Evolutionary conservation across 2,888 invertebrate genomes (phyloP).

Genomic region (Agrochola lota): DNA sequence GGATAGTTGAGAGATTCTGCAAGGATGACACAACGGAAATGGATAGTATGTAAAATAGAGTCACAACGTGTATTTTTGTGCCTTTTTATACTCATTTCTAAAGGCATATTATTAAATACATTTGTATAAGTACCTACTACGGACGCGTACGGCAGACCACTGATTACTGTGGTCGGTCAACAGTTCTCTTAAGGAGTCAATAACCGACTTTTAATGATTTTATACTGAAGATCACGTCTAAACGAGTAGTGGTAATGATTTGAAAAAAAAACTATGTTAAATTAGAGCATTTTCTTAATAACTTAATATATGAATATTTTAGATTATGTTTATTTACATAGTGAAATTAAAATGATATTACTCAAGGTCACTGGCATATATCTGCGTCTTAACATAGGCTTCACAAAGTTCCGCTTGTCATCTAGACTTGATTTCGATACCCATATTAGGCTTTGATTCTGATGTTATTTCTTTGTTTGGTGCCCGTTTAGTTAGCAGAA

Average conservation of each 20-base stretch:
- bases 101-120: constrained; percentile 1
- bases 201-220: too few relatives aligned
- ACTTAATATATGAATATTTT: too few relatives aligned
- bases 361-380: too few relatives aligned
- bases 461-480: too few relatives aligned
- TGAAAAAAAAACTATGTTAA: too few relatives aligned
- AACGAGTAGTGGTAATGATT: too few relatives aligned
- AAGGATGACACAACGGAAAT: background rate
- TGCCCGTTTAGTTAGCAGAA: background rate
- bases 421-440: background rate
- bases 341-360: too few relatives aligned
- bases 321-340: too few relatives aligned
- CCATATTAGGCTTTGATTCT: background rate
- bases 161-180: background rate
- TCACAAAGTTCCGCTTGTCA: background rate
- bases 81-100: background rate
- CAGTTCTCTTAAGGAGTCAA: background rate
- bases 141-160: background rate
- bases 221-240: too few relatives aligned
- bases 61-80: background rate
- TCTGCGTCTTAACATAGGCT: too few relatives aligned
- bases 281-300: too few relatives aligned
- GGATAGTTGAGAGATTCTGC: background rate
- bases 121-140: too few relatives aligned
- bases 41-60: background rate